These are phyloP conservation scores for Euglossa dilemma DNA, from an alignment of 1,140 invertebrate species.

Conservation along the genomic window DNA sequence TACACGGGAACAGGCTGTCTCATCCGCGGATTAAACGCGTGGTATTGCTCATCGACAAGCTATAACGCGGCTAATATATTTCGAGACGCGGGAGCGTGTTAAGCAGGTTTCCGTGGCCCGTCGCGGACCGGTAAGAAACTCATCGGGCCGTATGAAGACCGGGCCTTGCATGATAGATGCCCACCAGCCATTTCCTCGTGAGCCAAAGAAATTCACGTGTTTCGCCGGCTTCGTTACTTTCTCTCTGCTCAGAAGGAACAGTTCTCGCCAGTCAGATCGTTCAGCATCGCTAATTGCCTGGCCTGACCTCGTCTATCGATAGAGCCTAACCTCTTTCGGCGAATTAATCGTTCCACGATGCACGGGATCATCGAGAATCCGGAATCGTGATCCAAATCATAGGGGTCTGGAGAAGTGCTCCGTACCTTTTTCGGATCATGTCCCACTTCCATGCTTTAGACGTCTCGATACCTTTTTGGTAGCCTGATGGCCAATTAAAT, in stretches of 20 bases:
- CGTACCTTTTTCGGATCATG: too few species aligned
- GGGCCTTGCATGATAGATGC: constrained; percentile 52
- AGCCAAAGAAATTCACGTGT: constrained; percentile 1
- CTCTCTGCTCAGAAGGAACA: background rate
- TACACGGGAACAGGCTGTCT: constrained; percentile 5
- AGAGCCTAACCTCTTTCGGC: too few species aligned
- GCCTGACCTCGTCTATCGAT: too few species aligned
- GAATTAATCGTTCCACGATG: background rate
- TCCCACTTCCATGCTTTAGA: too few species aligned
- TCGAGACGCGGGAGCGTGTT: constrained; percentile 49
- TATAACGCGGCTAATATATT: constrained; percentile 56
- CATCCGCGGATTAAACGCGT: constrained; percentile 33
- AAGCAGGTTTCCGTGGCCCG: constrained; percentile 54
- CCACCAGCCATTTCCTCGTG: constrained; percentile 46
- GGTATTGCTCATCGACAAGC: constrained; percentile 46
- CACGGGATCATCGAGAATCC: background rate
- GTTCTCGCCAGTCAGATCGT: too few species aligned
- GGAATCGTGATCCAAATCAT: too few species aligned
- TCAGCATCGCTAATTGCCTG: background rate
- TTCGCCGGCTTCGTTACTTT: background rate
- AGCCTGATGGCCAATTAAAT: too few species aligned
- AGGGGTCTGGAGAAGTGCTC: too few species aligned
- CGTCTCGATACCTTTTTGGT: too few species aligned
- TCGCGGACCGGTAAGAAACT: constrained; percentile 35
- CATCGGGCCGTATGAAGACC: constrained; percentile 48